These are phyloP conservation scores for Sipunculus nudus DNA, from an alignment of 2,888 invertebrate species.

Conservation along the genomic window DNA sequence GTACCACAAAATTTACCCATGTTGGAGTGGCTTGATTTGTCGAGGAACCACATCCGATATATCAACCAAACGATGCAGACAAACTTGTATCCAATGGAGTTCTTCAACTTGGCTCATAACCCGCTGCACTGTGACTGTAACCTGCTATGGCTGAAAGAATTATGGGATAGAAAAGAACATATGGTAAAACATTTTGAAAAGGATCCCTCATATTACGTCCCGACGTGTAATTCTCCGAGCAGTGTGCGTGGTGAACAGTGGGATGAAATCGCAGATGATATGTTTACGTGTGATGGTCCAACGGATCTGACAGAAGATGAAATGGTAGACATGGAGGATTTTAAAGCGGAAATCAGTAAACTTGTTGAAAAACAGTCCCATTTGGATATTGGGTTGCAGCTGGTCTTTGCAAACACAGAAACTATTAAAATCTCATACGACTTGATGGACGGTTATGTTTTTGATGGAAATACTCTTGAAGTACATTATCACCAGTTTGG, in stretches of 20 bases:
- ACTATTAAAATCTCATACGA: too few relatives aligned
- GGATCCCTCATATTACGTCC: slow-evolving; percentile 33
- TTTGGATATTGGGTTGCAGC: too few relatives aligned
- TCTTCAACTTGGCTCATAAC: slow-evolving; percentile 25
- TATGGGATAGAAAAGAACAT: slow-evolving; percentile 43
- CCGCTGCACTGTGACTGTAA: slow-evolving; percentile 35
- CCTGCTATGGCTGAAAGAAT: slow-evolving; percentile 32
- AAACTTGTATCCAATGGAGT: slow-evolving; percentile 28
- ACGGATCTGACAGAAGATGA: too few relatives aligned
- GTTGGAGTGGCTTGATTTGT: slow-evolving; percentile 32
- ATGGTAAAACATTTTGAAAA: slow-evolving; percentile 34
- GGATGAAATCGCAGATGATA: slow-evolving; percentile 41
- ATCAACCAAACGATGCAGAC: slow-evolving; percentile 9
- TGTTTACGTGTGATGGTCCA: slow-evolving; percentile 34
- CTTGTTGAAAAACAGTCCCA: too few relatives aligned
- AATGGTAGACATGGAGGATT: too few relatives aligned
- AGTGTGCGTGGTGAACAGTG: slow-evolving; percentile 35
- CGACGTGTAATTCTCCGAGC: slow-evolving; percentile 39
- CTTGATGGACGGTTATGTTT: too few relatives aligned
- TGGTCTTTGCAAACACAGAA: too few relatives aligned
- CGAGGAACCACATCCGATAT: slow-evolving; percentile 20
- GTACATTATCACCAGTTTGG: too few relatives aligned
- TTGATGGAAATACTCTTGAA: too few relatives aligned
- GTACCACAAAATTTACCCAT: slow-evolving; percentile 23
- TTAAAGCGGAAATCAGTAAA: too few relatives aligned